Percentiles rank a stretch among this genome's conserved stretches.
These are phyloP conservation scores for Drosophila kambysellisi DNA, from an alignment of 2,888 invertebrate genomes.

Conservation along the genomic window DNA sequence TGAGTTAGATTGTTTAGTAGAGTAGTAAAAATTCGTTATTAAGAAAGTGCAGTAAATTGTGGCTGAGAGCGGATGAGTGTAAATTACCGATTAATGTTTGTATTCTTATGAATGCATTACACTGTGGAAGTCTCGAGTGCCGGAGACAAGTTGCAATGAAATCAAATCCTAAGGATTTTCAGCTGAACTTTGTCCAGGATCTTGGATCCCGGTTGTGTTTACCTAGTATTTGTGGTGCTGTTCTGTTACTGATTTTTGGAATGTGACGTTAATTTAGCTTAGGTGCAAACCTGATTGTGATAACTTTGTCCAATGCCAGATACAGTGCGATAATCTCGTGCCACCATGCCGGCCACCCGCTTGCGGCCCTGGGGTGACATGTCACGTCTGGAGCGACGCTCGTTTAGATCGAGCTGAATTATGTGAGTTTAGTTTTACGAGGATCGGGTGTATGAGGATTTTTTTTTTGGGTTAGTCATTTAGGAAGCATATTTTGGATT, in stretches of 20 bases:
- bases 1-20: slow-evolving; percentile 34
- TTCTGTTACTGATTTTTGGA: slow-evolving; percentile 47
- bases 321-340: slow-evolving; percentile 86
- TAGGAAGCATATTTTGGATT: slow-evolving; percentile 19
- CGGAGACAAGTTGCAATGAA: not conserved
- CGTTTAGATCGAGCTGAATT: slow-evolving; percentile 87
- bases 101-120: not conserved
- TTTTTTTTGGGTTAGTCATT: not conserved
- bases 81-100: not conserved
- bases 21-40: slow-evolving; percentile 36
- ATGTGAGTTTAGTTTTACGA: slow-evolving; percentile 38
- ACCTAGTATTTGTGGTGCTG: slow-evolving; percentile 34
- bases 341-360: slow-evolving; percentile 88
- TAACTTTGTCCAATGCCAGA: slow-evolving; percentile 86
- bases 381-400: slow-evolving; percentile 92
- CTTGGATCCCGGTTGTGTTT: slow-evolving; percentile 25
- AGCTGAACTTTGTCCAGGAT: not conserved
- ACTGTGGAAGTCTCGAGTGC: not conserved
- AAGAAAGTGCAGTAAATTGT: slow-evolving; percentile 56
- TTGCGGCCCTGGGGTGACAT: slow-evolving; percentile 92
- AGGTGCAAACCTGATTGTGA: slow-evolving; percentile 85
- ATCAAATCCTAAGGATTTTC: not conserved
- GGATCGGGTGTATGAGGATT: slow-evolving; percentile 24
- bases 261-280: slow-evolving; percentile 66
- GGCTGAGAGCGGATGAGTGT: slow-evolving; percentile 21